These are phyloP conservation scores for Physocephala rufipes DNA, from an alignment of 2,888 invertebrate genomes.

Conservation along the genomic window DNA sequence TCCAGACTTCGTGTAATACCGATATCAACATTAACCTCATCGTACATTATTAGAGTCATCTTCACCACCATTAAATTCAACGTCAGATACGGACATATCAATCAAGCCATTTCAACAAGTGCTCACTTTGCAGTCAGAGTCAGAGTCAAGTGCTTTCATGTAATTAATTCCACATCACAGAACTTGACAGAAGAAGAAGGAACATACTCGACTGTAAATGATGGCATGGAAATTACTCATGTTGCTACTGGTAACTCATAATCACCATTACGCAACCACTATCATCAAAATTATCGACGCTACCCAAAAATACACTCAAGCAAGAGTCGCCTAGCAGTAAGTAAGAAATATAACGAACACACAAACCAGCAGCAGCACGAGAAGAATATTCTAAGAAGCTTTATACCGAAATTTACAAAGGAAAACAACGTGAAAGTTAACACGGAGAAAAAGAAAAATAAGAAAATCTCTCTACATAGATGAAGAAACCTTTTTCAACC, in stretches of 20 bases:
- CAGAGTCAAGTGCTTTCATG: slow-evolving; percentile 36
- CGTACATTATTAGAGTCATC: too few species aligned
- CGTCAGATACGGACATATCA: too few species aligned
- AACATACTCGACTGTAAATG: background rate
- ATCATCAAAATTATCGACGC: slow-evolving; percentile 14
- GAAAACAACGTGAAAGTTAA: too few species aligned
- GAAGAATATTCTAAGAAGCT: slow-evolving; percentile 13
- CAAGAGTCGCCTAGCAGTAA: slow-evolving; percentile 21
- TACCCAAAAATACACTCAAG: slow-evolving; percentile 18
- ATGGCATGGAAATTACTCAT: background rate
- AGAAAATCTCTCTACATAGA: too few species aligned
- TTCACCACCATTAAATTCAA: too few species aligned
- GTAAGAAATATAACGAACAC: background rate
- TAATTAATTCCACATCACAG: slow-evolving; percentile 42
- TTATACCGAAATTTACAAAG: background rate
- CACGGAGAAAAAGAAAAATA: too few species aligned
- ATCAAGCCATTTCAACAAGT: too few species aligned
- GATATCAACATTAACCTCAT: too few species aligned
- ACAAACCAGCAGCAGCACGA: background rate
- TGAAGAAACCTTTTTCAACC: too few species aligned
- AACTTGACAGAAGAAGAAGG: slow-evolving; percentile 11
- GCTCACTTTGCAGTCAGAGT: background rate
- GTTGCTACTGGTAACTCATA: too few species aligned
- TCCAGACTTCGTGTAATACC: too few species aligned
- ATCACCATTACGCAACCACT: slow-evolving; percentile 18